A percentile compares a stretch with the other conserved stretches of the same genome.
These are phyloP conservation scores for Pavo muticus DNA, from an alignment of 2,113 vertebrate genomes.

Conservation along the genomic window DNA sequence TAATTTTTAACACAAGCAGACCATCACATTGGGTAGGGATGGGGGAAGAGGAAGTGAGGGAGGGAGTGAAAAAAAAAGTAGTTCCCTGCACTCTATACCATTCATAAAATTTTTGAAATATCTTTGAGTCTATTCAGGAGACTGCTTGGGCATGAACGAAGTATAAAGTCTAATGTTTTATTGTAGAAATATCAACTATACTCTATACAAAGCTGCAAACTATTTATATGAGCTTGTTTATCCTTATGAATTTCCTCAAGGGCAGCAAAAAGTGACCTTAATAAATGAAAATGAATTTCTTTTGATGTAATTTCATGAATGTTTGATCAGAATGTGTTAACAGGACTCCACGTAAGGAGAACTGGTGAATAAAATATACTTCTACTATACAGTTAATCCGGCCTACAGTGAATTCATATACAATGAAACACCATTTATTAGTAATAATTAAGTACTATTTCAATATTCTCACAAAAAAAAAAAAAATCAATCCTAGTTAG, in stretches of 20 bases:
- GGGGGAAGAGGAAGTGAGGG: not conserved
- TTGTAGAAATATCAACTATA: slow-evolving; percentile 63
- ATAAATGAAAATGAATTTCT: slow-evolving; percentile 76
- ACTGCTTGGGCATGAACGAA: slow-evolving; percentile 38
- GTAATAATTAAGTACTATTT: not conserved
- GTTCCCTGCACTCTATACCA: not conserved
- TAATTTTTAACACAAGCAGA: slow-evolving; percentile 69
- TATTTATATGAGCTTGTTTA: slow-evolving; percentile 75
- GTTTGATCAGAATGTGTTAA: slow-evolving; percentile 70
- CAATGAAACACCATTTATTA: not conserved
- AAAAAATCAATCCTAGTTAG: not conserved
- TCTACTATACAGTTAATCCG: not conserved
- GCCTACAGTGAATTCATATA: not conserved
- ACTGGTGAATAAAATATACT: slow-evolving; percentile 56
- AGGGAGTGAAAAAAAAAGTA: not conserved
- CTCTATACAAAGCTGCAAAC: slow-evolving; percentile 42
- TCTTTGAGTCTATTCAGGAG: slow-evolving; percentile 67
- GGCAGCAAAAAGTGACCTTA: slow-evolving; percentile 61
- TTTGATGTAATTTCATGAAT: slow-evolving; percentile 75
- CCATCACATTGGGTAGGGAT: not conserved
- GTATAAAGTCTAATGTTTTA: slow-evolving; percentile 62
- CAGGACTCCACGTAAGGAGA: slow-evolving; percentile 48
- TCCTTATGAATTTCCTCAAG: slow-evolving; percentile 72
- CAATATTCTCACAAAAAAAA: not conserved
- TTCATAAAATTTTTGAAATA: slow-evolving; percentile 71